Evolutionary conservation across 2,888 invertebrate species (phyloP).

Genomic region (Caenorhabditis auriculariae): DNA sequence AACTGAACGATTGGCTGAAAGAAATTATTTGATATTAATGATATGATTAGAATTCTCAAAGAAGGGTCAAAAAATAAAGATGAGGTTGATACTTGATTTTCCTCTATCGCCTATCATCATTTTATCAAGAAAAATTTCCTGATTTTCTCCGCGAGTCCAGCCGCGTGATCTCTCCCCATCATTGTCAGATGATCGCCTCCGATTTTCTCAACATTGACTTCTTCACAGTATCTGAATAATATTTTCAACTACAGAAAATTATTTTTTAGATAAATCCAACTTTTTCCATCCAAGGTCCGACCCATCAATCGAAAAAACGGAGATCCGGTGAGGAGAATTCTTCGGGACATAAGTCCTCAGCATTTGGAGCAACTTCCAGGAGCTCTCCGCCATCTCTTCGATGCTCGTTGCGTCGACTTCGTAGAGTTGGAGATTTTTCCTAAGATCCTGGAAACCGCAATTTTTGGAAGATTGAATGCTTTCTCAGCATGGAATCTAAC

Average conservation of each 20-base stretch:
- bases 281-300: slow-evolving; percentile 37
- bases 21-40: no score
- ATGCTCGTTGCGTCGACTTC: slow-evolving; percentile 2
- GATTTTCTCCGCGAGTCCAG: no score
- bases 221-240: slow-evolving; percentile 6
- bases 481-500: background rate
- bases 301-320: slow-evolving; percentile 34
- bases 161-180: no score
- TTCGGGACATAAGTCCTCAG: slow-evolving; percentile 11
- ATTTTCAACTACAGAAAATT: background rate
- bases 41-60: no score
- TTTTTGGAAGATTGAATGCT: background rate
- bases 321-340: background rate
- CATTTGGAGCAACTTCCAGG: slow-evolving; percentile 20
- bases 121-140: background rate
- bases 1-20: no score
- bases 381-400: background rate
- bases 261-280: slow-evolving; percentile 1
- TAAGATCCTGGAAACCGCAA: slow-evolving; percentile 9
- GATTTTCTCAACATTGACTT: slow-evolving; percentile 4
- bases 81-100: no score
- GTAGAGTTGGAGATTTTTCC: slow-evolving; percentile 9
- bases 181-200: slow-evolving; percentile 19
- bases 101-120: background rate
- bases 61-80: no score